Evolutionary conservation across 2,113 vertebrate genomes (phyloP).

Genomic region (Uropsilus gracilis): DNA sequence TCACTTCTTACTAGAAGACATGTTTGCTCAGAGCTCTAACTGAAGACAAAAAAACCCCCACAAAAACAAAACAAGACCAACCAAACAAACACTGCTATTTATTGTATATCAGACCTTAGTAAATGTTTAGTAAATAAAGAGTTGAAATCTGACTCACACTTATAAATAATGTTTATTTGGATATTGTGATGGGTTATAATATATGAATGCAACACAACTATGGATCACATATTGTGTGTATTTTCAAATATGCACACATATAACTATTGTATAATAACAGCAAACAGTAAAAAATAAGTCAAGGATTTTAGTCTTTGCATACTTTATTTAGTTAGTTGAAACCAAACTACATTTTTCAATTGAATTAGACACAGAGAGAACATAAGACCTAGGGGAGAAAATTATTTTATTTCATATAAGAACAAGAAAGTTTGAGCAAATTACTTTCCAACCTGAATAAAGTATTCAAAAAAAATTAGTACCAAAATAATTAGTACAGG

Average conservation of each 20-base stretch:
- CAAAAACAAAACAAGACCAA: too few species aligned
- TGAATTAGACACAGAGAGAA: background rate
- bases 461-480: background rate
- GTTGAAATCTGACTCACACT: background rate
- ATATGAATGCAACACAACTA: background rate
- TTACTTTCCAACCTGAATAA: constrained; percentile 6
- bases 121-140: background rate
- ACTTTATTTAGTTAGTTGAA: constrained; percentile 25
- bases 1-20: background rate
- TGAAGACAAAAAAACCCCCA: background rate
- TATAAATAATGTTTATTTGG: background rate
- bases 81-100: background rate
- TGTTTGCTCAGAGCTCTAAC: background rate
- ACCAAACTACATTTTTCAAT: background rate
- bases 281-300: background rate
- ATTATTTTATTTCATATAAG: background rate
- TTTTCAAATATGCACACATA: background rate
- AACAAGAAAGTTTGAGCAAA: constrained; percentile 12
- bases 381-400: background rate
- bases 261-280: background rate
- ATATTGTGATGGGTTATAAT: background rate
- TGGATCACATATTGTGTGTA: background rate
- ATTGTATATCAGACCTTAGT: background rate
- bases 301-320: background rate
- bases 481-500: background rate